phyloP scores from a whole-genome alignment of 2,797 vertebrate genomes.

The Oryzias sinensis region DNA sequence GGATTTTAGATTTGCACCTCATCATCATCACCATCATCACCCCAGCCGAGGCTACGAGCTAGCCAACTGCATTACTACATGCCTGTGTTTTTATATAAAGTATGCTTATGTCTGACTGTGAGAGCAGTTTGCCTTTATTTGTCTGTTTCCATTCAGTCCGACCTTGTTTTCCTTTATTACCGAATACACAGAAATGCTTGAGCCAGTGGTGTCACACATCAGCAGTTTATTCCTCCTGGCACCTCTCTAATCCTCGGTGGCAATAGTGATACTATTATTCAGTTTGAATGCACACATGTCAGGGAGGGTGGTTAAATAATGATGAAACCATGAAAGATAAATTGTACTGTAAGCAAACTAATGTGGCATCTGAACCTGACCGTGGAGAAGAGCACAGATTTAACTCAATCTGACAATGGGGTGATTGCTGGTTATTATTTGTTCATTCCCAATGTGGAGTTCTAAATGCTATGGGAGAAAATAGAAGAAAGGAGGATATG shows the following conservation, averaged over 20 bases:
- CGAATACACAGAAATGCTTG: conserved; percentile 22
- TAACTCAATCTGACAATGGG: conserved; percentile 42
- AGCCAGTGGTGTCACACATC: conserved; percentile 16
- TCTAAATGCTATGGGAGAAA: conserved; percentile 53
- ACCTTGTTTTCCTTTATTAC: conserved; percentile 8
- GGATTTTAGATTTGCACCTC: conserved; percentile 75
- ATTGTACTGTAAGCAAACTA: conserved; percentile 22
- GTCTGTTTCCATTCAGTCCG: conserved; percentile 18
- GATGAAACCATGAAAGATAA: conserved; percentile 55
- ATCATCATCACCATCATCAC: conserved; percentile 63
- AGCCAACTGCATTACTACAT: conserved; percentile 44
- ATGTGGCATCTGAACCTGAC: conserved; percentile 36
- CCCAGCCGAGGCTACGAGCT: conserved; percentile 36
- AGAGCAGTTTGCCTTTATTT: conserved; percentile 19
- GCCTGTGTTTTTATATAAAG: conserved; percentile 22
- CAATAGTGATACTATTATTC: conserved; percentile 38
- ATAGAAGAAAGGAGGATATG: conserved; percentile 39
- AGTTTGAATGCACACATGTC: conserved; percentile 32
- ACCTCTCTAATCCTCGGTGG: conserved; percentile 38
- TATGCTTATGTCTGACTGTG: conserved; percentile 1
- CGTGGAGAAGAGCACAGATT: conserved; percentile 35
- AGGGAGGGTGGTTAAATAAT: conserved; percentile 43
- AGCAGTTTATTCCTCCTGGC: conserved; percentile 22
- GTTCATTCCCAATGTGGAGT: conserved; percentile 43
- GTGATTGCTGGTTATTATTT: conserved; percentile 61